Conservation (phyloP, 2,888 invertebrate species). For the Calameuta filiformis region DNA sequence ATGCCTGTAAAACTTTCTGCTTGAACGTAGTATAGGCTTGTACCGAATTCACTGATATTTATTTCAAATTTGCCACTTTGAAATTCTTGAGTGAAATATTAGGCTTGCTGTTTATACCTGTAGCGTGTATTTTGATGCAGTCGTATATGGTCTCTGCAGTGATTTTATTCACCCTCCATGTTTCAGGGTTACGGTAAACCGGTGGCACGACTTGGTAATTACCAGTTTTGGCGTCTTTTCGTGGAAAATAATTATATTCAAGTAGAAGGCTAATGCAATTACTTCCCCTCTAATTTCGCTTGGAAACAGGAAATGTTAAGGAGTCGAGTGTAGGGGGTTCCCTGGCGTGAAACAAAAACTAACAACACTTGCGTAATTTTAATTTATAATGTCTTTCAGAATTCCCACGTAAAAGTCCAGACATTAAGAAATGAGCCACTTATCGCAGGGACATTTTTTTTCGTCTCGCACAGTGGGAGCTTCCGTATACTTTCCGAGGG, state of each 20-base stretch:
- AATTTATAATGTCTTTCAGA: slow-evolving; percentile 13
- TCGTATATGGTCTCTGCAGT: background rate
- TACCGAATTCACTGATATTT: background rate
- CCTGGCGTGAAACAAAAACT: slow-evolving; percentile 8
- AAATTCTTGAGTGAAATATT: background rate
- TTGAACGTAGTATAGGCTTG: background rate
- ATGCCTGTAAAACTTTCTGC: background rate
- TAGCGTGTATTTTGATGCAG: background rate
- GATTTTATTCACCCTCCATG: background rate
- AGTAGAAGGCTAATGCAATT: background rate
- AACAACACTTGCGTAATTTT: slow-evolving; percentile 13
- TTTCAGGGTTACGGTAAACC: background rate
- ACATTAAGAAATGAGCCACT: background rate
- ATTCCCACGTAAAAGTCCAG: background rate
- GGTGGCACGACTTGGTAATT: background rate
- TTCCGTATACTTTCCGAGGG: background rate
- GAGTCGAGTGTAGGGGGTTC: background rate
- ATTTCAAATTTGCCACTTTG: background rate
- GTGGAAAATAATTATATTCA: background rate
- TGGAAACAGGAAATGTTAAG: background rate
- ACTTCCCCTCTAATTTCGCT: background rate
- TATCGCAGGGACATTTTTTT: background rate
- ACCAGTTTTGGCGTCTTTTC: background rate
- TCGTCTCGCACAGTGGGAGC: background rate
- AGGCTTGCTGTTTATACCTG: background rate